These are phyloP conservation scores for Drosophila watanabei DNA, from an alignment of 1,140 invertebrate species.

Conservation along the genomic window DNA sequence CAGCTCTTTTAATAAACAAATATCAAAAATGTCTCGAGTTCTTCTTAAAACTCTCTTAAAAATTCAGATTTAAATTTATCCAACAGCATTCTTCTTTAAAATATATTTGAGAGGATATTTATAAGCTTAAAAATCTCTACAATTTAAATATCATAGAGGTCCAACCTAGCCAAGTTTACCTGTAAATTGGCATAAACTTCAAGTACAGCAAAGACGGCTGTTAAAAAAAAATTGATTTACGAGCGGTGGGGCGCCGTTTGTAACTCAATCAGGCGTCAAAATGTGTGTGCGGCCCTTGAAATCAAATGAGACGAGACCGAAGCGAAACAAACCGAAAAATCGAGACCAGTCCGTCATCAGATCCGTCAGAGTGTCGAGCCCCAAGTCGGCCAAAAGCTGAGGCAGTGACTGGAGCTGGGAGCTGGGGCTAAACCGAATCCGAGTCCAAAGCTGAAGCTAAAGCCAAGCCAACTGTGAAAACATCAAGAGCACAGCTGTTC, in stretches of 20 bases:
- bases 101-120: background rate
- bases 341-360: constrained; percentile 44
- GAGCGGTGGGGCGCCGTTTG: constrained; percentile 46
- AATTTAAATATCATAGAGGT: background rate
- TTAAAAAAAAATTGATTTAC: constrained; percentile 36
- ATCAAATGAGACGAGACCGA: constrained; percentile 62
- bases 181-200: constrained; percentile 32
- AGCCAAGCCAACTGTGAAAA: constrained; percentile 64
- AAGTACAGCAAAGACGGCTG: constrained; percentile 12
- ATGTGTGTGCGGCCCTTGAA: constrained; percentile 73
- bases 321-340: constrained; percentile 49
- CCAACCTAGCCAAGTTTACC: background rate
- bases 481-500: constrained; percentile 58
- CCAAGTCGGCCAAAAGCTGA: constrained; percentile 24
- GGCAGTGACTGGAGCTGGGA: background rate
- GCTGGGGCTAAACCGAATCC: constrained; percentile 13
- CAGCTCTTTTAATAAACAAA: fast-evolving
- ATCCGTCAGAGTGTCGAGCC: constrained; percentile 24
- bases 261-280: constrained; percentile 83
- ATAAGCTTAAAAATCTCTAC: background rate
- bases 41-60: background rate
- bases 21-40: background rate
- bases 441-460: constrained; percentile 19
- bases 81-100: background rate
- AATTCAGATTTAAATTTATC: background rate